These are phyloP conservation scores for Quadriops clusia DNA, from an alignment of 2,888 invertebrate genomes.

Conservation along the genomic window DNA sequence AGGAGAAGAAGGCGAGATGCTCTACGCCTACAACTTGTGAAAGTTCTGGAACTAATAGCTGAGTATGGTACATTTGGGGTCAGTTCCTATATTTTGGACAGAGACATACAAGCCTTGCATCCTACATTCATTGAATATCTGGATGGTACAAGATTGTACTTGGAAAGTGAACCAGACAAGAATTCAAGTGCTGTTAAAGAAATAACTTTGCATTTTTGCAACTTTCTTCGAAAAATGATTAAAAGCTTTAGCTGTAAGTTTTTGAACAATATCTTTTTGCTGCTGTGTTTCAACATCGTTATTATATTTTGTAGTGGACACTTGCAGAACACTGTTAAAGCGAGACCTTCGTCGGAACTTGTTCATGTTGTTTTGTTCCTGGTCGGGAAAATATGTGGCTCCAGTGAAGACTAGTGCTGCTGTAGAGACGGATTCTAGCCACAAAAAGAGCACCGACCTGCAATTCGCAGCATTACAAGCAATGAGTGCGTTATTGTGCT, in stretches of 20 bases:
- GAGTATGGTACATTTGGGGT: slow-evolving; percentile 81
- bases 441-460: slow-evolving; percentile 36
- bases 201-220: slow-evolving; percentile 86
- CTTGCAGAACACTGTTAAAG: slow-evolving; percentile 72
- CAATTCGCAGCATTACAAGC: slow-evolving; percentile 55
- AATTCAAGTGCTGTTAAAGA: slow-evolving; percentile 79
- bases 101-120: slow-evolving; percentile 71
- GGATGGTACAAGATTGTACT: slow-evolving; percentile 81
- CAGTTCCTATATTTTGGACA: slow-evolving; percentile 37
- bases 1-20: slow-evolving; percentile 84
- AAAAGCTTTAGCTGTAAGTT: slow-evolving; percentile 81
- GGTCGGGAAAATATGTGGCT: slow-evolving; percentile 82
- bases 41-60: slow-evolving; percentile 84
- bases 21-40: slow-evolving; percentile 79
- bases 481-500: slow-evolving; percentile 91
- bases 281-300: background rate
- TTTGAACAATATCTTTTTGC: slow-evolving; percentile 9
- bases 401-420: slow-evolving; percentile 39
- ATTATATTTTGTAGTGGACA: slow-evolving; percentile 59
- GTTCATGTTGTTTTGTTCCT: slow-evolving; percentile 84
- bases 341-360: slow-evolving; percentile 76
- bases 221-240: slow-evolving; percentile 86
- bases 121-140: slow-evolving; percentile 87
- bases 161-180: slow-evolving; percentile 90
- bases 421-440: slow-evolving; percentile 19